Conservation (phyloP, 2,113 vertebrate genomes). For the Pteronura brasiliensis region DNA sequence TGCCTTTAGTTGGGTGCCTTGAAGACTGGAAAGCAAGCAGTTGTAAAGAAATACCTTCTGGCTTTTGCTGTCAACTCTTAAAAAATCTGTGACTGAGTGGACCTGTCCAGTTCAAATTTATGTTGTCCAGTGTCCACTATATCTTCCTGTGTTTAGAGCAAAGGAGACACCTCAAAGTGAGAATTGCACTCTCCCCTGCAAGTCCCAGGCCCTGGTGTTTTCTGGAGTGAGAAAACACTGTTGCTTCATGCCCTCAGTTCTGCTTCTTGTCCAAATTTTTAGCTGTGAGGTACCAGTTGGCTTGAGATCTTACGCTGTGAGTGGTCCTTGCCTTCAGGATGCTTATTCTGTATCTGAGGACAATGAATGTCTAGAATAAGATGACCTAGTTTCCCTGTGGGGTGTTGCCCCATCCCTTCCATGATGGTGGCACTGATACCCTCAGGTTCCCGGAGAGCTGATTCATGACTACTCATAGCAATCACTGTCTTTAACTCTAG, state of each 20-base stretch:
- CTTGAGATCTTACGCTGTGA: background rate
- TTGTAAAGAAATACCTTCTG: background rate
- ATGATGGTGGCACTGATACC: background rate
- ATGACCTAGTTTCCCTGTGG: background rate
- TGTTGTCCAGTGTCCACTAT: background rate
- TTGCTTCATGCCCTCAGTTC: background rate
- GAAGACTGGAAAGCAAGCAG: background rate
- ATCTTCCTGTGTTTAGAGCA: background rate
- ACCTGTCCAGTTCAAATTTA: background rate
- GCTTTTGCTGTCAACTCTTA: background rate
- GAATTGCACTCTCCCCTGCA: background rate
- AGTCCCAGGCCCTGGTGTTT: background rate
- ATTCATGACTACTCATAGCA: background rate
- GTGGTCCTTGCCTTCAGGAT: background rate
- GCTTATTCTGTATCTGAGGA: background rate
- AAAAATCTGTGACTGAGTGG: background rate
- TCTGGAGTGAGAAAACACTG: background rate
- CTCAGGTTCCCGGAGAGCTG: background rate
- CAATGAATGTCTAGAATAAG: background rate
- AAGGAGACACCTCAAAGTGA: background rate
- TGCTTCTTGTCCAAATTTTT: background rate
- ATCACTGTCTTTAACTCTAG: background rate
- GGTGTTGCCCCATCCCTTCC: accelerated
- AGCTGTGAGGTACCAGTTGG: background rate
- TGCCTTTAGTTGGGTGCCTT: background rate